phyloP scores from a whole-genome alignment of 2,888 invertebrate genomes.

The Dyspetes luteomarginatus region DNA sequence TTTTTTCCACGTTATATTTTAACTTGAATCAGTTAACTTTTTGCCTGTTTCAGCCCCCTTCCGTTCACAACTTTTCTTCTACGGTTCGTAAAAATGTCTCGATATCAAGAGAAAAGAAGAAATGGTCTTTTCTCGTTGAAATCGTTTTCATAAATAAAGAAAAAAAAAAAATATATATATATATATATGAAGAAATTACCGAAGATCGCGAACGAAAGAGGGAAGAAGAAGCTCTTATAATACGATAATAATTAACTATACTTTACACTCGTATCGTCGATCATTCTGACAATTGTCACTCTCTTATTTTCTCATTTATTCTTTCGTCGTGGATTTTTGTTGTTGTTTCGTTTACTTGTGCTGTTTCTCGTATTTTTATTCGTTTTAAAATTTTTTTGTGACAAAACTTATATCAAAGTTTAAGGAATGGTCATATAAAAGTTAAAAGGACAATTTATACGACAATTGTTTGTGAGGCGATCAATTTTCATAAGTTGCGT shows the following conservation, averaged over 20 bases:
- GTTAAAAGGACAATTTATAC: slow-evolving; percentile 77
- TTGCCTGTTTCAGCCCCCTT: slow-evolving; percentile 46
- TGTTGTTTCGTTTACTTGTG: slow-evolving; percentile 37
- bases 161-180: not conserved
- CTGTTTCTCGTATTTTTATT: slow-evolving; percentile 35
- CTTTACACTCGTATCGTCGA: slow-evolving; percentile 52
- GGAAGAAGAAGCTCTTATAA: slow-evolving; percentile 49
- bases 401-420: slow-evolving; percentile 73
- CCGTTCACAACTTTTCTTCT: slow-evolving; percentile 22
- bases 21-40: slow-evolving; percentile 48
- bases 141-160: not conserved
- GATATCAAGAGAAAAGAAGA: not conserved
- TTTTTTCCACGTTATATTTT: slow-evolving; percentile 22
- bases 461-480: slow-evolving; percentile 58
- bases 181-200: slow-evolving; percentile 9
- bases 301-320: slow-evolving; percentile 19
- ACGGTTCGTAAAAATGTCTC: not conserved
- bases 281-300: slow-evolving; percentile 39
- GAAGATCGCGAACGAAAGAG: slow-evolving; percentile 49
- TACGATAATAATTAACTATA: slow-evolving; percentile 48
- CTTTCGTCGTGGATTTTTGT: slow-evolving; percentile 18
- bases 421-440: slow-evolving; percentile 78
- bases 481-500: slow-evolving; percentile 20
- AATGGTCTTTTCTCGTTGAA: not conserved
- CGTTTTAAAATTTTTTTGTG: slow-evolving; percentile 29